phyloP scores from a whole-genome alignment of 2,888 invertebrate genomes.

The Lithophane semibrunnea region DNA sequence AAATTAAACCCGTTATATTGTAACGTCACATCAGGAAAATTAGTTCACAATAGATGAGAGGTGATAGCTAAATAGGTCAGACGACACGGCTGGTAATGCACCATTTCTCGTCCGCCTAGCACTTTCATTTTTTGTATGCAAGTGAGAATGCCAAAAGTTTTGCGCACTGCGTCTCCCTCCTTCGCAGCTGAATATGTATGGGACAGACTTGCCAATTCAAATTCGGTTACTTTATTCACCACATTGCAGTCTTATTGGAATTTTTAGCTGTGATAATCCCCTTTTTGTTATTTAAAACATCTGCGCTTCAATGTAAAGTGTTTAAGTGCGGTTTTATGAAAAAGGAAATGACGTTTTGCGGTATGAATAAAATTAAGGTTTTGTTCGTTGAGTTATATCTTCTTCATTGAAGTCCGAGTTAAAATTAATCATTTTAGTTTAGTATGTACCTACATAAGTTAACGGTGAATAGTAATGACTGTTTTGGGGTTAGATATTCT shows the following conservation, averaged over 20 bases:
- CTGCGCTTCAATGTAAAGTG: slow-evolving; percentile 35
- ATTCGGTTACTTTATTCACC: slow-evolving; percentile 83
- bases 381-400: neutral
- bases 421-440: neutral
- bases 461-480: neutral
- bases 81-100: slow-evolving; percentile 74
- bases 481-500: neutral
- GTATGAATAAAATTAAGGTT: slow-evolving; percentile 27
- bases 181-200: slow-evolving; percentile 86
- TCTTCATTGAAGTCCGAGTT: neutral
- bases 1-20: slow-evolving; percentile 16
- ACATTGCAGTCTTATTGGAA: slow-evolving; percentile 79
- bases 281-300: slow-evolving; percentile 64
- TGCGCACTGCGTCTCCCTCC: slow-evolving; percentile 87
- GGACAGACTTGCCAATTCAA: slow-evolving; percentile 86
- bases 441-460: neutral
- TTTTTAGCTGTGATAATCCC: slow-evolving; percentile 66
- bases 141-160: slow-evolving; percentile 90
- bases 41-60: slow-evolving; percentile 23
- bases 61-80: slow-evolving; percentile 59
- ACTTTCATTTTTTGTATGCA: slow-evolving; percentile 89
- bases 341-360: slow-evolving; percentile 25
- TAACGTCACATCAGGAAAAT: slow-evolving; percentile 34
- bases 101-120: slow-evolving; percentile 76
- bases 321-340: slow-evolving; percentile 43